Base-by-base conservation (phyloP, 2,797 vertebrate species). In the Notolepis coatsorum region DNA sequence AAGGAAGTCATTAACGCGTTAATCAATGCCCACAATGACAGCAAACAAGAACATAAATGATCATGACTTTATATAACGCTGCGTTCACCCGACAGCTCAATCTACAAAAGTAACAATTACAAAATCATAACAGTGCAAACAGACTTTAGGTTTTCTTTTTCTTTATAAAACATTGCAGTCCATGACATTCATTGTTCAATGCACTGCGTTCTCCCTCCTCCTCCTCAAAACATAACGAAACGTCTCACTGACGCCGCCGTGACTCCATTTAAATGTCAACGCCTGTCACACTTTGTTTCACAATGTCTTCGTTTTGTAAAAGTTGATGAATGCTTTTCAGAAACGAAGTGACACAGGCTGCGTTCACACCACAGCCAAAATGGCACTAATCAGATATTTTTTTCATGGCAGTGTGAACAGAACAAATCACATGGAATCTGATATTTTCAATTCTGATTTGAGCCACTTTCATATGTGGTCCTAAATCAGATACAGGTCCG, bases 131-230 rank as follows among this genome's bases (percentile, higher is more conserved):
- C 64, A 67, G 65, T 85, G 84, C 70, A 87, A 76, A 83, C 48
- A 81, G 37, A 78, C 57, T 41, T 54, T 17, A 21, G 63, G 28
- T 75, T 68, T 86, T 70, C 41, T 42, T 53, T 65, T 50, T 81
- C 46, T 83, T 68, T 61, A 81, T 65, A 86, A 80, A 76, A 84
- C 50, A 68, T 62, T 67, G 76, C 79, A 87, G 71, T 67, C 77
- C 60, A 59, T 73, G 61, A 82, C 76, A 84, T 76, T 79, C 60
- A 70, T 82, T 75, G 64, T 62, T 73, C 54, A 81, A 75, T 69
- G 61, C 55, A 74, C 37, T 52, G n/a, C n/a, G 43, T 65, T 68
- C 38, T 71, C 50, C 39, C 27, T 54, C 21, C 41, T 30, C 12
- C 33, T 17, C 41, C 49, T 45, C 71, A 20, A 18, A 59, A 55